These are phyloP conservation scores for Sardina pilchardus DNA, from an alignment of 2,113 vertebrate genomes.

Conservation along the genomic window DNA sequence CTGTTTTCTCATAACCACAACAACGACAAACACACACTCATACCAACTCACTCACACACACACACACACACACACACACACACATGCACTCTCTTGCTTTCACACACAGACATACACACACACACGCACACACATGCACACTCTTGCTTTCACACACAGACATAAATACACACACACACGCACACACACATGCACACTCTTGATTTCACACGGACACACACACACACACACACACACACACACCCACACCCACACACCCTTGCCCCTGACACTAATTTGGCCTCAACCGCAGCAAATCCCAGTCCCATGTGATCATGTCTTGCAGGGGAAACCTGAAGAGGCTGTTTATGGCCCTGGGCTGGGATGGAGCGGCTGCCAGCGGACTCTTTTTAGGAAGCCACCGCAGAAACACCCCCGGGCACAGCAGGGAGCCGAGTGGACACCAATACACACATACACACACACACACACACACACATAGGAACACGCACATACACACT, in stretches of 20 bases:
- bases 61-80: neutral
- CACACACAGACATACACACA: no score
- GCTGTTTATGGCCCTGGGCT: slow-evolving; percentile 27
- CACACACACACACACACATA: neutral
- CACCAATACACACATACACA: neutral
- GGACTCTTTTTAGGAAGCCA: slow-evolving; percentile 14
- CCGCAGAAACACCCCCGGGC: neutral
- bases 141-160: no score
- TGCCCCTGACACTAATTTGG: neutral
- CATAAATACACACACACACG: neutral
- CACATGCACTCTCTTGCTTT: no score
- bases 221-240: neutral
- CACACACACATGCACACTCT: neutral
- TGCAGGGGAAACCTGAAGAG: slow-evolving; percentile 43
- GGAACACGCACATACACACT: neutral
- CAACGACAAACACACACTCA: neutral
- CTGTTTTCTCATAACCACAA: neutral
- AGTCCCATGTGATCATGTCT: slow-evolving; percentile 38
- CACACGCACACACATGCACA: neutral
- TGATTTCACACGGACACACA: neutral
- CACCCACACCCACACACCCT: neutral
- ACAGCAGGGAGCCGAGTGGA: neutral
- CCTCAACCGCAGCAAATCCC: neutral
- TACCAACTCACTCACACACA: neutral
- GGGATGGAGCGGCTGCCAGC: slow-evolving; percentile 32